Conservation (phyloP, 2,113 vertebrate genomes). For the Clarias macrocephalus region DNA sequence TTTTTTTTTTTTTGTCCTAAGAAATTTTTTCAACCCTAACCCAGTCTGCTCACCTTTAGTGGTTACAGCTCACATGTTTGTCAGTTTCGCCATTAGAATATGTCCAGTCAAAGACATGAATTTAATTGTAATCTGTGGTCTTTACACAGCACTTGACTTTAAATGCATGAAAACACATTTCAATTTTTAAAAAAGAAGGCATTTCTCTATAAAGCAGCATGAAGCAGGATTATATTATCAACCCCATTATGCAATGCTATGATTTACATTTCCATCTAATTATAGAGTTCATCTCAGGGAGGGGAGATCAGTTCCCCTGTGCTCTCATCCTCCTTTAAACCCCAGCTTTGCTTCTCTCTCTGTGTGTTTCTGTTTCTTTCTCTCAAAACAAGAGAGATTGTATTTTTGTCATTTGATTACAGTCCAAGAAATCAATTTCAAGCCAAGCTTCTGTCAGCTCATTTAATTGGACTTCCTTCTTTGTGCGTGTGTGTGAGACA, state of each 20-base stretch:
- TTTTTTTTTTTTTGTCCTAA: not conserved
- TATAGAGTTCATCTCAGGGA: not conserved
- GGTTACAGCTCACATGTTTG: not conserved
- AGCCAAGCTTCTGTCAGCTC: slow-evolving; percentile 39
- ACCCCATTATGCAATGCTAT: not conserved
- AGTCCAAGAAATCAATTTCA: slow-evolving; percentile 50
- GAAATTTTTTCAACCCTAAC: too few relatives aligned
- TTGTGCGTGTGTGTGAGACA: not conserved
- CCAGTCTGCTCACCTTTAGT: too few relatives aligned
- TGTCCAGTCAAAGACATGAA: not conserved
- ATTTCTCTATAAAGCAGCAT: not conserved
- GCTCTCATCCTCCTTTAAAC: not conserved
- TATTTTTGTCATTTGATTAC: not conserved
- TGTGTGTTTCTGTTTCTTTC: not conserved
- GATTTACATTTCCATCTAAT: slow-evolving; percentile 7
- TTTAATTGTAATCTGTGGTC: not conserved
- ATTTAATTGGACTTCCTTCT: slow-evolving; percentile 36
- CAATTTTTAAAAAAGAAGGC: not conserved
- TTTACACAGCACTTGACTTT: not conserved
- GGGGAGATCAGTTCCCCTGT: not conserved
- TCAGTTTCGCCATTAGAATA: not conserved
- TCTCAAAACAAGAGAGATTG: not conserved
- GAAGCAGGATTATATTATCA: not conserved
- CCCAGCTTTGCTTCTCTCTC: not conserved
- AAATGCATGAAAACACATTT: not conserved